These are phyloP conservation scores for Microvelia longipes DNA, from an alignment of 1,140 invertebrate genomes.

Conservation along the genomic window DNA sequence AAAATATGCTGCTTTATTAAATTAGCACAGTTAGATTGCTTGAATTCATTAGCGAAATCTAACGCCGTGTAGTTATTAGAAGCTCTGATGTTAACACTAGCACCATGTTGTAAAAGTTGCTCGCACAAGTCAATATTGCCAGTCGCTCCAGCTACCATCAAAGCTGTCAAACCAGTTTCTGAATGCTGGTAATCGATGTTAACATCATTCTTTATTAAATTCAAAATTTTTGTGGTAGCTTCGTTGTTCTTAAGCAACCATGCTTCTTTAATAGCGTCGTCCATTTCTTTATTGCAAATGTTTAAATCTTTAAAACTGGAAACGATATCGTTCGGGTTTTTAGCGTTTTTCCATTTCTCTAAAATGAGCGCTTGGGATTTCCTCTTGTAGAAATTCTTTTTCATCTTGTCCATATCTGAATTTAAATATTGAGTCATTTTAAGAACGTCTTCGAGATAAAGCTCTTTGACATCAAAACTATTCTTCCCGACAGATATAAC, in stretches of 20 bases:
- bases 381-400: slow-evolving; percentile 32
- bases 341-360: slow-evolving; percentile 31
- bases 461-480: slow-evolving; percentile 58
- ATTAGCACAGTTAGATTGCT: slow-evolving; percentile 41
- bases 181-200: slow-evolving; percentile 38
- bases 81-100: slow-evolving; percentile 46
- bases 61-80: slow-evolving; percentile 53
- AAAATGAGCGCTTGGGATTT: slow-evolving; percentile 35
- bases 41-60: slow-evolving; percentile 50
- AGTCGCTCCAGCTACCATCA: slow-evolving; percentile 59
- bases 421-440: slow-evolving; percentile 46
- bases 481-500: slow-evolving; percentile 67
- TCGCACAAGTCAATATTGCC: slow-evolving; percentile 47
- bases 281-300: slow-evolving; percentile 33
- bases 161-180: slow-evolving; percentile 47
- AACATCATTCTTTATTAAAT: slow-evolving; percentile 40
- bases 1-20: not conserved
- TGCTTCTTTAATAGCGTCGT: slow-evolving; percentile 40
- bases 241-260: slow-evolving; percentile 42
- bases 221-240: slow-evolving; percentile 50
- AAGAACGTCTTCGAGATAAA: slow-evolving; percentile 71
- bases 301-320: not conserved
- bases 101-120: slow-evolving; percentile 51
- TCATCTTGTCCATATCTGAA: slow-evolving; percentile 42
- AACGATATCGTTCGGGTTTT: slow-evolving; percentile 3